Evolutionary conservation across 2,888 invertebrate genomes (phyloP), one percentile per base, ranked within the genome.

Genomic region (Nysson spinosus): DNA sequence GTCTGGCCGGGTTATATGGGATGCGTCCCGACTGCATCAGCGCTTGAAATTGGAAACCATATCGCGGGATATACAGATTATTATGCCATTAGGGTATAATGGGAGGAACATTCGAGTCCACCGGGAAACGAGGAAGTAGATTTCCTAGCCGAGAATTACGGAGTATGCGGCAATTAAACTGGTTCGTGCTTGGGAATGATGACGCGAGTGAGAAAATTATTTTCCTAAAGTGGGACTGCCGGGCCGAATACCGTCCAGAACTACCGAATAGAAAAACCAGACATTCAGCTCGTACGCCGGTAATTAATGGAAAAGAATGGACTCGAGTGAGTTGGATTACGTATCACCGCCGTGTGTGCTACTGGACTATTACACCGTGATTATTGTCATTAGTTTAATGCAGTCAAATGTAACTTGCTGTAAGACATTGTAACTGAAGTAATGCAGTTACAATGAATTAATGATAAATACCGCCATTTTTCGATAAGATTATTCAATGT

Each of bases 21-120:
- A 24, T 35, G 52, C 68, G 50, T 57, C 44, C 68, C 67, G 74
- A 70, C 75, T 71, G 75, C 72, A 69, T 77, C 77, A 72, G 69
- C 61, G 64, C 69, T 69, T 70, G 77, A 78, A 79, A 80, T 79
- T 75, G 79, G 75, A 80, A 80, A 78, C 74, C 72, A 75, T 76
- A 78, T 79, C 75, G 76, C 66, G 75, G 73, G 69, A 77, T 78
- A 77, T 79, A 75, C 72, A 75, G 78, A 82, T 81, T 80, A 79
- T 82, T 81, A 76, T 76, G 77, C 76, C 72, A 79, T 81, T 78
- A 81, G 75, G 61, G 65, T 51, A 71, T 72, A 78, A 77, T 75
- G 73, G 71, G 64, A 56, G 72, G 50, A 55, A 62, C 67, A 64
- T 69, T 67, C 61, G 75, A 40, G 69, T 63, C 68, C 60, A 37